Conservation (phyloP, 2,888 invertebrate genomes). For the Epinotia demarniana region DNA sequence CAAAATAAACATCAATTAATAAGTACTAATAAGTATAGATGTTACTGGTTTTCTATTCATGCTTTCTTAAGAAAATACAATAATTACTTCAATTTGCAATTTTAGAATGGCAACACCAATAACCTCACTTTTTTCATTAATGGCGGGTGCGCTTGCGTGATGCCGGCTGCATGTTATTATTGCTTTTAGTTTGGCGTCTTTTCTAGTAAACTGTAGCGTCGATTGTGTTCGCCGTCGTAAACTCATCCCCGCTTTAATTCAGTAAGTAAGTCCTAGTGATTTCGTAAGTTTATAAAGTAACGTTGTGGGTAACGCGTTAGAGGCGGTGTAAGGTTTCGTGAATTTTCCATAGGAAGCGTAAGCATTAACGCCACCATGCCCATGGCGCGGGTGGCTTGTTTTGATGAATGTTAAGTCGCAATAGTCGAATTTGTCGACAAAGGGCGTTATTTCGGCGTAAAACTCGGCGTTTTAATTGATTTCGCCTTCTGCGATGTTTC, state of each 20-base stretch:
- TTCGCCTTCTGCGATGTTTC: constrained; percentile 57
- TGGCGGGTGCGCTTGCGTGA: constrained; percentile 84
- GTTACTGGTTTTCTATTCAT: not conserved
- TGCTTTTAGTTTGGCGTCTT: constrained; percentile 77
- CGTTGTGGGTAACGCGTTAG: constrained; percentile 55
- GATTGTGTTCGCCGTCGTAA: constrained; percentile 62
- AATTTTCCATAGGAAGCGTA: constrained; percentile 70
- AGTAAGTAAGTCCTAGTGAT: constrained; percentile 42
- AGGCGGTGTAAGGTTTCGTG: constrained; percentile 50
- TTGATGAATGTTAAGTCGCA: constrained; percentile 67
- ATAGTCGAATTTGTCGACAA: constrained; percentile 50
- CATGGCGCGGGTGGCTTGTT: constrained; percentile 71
- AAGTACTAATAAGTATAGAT: not conserved
- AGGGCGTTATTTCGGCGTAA: constrained; percentile 50
- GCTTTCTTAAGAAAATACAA: not conserved
- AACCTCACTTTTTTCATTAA: constrained; percentile 68
- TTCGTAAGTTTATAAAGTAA: constrained; percentile 48
- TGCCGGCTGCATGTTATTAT: constrained; percentile 82
- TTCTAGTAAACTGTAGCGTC: constrained; percentile 60
- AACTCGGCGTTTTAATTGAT: constrained; percentile 47
- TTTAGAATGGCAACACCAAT: constrained; percentile 59
- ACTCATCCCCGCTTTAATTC: constrained; percentile 55
- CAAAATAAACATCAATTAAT: not conserved
- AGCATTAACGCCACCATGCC: constrained; percentile 73
- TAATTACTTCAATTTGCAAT: constrained; percentile 34